These are phyloP conservation scores for Anoura caudifer DNA, from an alignment of 2,113 vertebrate species.

Conservation along the genomic window DNA sequence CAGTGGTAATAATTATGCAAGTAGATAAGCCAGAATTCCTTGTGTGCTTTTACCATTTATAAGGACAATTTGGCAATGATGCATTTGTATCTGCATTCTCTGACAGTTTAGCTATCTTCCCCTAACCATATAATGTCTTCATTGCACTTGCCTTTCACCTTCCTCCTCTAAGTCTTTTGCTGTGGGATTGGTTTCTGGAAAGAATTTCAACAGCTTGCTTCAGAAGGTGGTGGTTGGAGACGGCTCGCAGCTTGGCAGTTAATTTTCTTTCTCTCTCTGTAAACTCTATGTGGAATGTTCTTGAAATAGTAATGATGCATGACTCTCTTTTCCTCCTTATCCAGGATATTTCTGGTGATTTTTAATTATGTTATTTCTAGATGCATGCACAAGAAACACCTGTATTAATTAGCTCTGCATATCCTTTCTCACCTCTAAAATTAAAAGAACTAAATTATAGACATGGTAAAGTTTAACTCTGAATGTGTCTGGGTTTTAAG, in stretches of 20 bases:
- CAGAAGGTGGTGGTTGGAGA: not conserved
- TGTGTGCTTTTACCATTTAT: not conserved
- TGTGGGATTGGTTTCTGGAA: not conserved
- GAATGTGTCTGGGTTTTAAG: not conserved
- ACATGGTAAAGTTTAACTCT: not conserved
- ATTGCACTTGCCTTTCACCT: not conserved
- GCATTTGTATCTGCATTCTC: not conserved
- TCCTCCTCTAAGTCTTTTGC: not conserved
- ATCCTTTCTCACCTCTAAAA: slow-evolving; percentile 21
- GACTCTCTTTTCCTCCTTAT: not conserved
- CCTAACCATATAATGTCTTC: not conserved
- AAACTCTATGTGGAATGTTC: not conserved
- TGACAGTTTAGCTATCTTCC: not conserved
- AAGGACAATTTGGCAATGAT: not conserved
- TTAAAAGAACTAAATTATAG: not conserved
- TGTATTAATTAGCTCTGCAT: not conserved
- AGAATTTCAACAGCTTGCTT: not conserved
- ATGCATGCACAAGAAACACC: not conserved
- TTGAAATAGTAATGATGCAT: slow-evolving; percentile 1
- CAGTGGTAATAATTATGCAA: not conserved
- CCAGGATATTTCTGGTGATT: not conserved
- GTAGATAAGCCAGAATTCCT: not conserved
- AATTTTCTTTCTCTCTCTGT: not conserved
- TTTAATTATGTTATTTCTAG: not conserved
- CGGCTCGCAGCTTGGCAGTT: not conserved